A percentile compares a stretch with the other conserved stretches of the same genome.
Evolutionary conservation across 1,140 invertebrate species (phyloP).

Genomic region (Drosophila micromelanica): DNA sequence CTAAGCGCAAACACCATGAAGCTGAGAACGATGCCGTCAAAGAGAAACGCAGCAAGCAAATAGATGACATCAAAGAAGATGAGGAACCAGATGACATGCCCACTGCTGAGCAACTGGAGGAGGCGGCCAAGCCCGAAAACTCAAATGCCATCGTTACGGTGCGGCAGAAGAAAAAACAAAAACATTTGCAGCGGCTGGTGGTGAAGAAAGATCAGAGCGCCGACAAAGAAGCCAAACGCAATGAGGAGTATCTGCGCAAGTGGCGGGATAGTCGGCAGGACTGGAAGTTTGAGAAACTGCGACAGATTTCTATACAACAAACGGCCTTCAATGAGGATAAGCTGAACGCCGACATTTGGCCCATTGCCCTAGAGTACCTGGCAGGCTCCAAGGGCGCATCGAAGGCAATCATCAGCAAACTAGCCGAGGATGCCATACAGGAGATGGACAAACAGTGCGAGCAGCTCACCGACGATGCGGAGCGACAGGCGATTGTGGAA

Average conservation of each 20-base stretch:
- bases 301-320: slow-evolving; percentile 90
- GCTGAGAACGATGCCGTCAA: slow-evolving; percentile 6
- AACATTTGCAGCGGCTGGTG: slow-evolving; percentile 70
- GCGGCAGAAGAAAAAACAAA: slow-evolving; percentile 78
- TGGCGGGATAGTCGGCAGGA: slow-evolving; percentile 89
- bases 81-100: slow-evolving; percentile 49
- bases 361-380: slow-evolving; percentile 89
- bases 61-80: slow-evolving; percentile 18
- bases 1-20: slow-evolving; percentile 50
- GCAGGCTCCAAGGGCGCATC: slow-evolving; percentile 88
- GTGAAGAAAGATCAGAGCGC: slow-evolving; percentile 58
- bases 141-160: slow-evolving; percentile 68
- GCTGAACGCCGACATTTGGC: slow-evolving; percentile 87
- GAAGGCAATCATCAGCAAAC: slow-evolving; percentile 86
- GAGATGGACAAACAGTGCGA: slow-evolving; percentile 86
- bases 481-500: slow-evolving; percentile 73
- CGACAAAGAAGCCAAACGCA: slow-evolving; percentile 75
- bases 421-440: slow-evolving; percentile 88
- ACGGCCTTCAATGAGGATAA: slow-evolving; percentile 87
- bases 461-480: slow-evolving; percentile 67
- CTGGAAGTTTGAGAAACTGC: slow-evolving; percentile 92
- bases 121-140: slow-evolving; percentile 76
- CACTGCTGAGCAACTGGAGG: slow-evolving; percentile 60
- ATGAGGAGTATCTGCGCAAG: slow-evolving; percentile 87
- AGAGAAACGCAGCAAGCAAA: slow-evolving; percentile 55